Conservation (phyloP, 2,113 vertebrate species). For the Antigone vipio region DNA sequence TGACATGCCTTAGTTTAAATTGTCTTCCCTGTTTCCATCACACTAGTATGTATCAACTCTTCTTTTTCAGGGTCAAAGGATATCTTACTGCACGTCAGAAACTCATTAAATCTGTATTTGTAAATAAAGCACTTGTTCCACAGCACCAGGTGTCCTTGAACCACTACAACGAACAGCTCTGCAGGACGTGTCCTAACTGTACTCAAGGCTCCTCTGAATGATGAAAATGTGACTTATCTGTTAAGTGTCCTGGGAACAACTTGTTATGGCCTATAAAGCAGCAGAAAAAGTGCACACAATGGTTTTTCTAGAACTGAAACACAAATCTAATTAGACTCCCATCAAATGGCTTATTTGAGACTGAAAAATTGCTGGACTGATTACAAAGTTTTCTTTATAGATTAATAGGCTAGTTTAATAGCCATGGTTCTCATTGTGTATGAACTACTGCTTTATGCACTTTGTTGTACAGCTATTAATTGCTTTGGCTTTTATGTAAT, state of each 20-base stretch:
- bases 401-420: slow-evolving; percentile 28
- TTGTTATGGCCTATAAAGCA: slow-evolving; percentile 52
- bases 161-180: slow-evolving; percentile 56
- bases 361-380: slow-evolving; percentile 38
- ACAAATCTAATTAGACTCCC: slow-evolving; percentile 13
- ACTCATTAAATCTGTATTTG: slow-evolving; percentile 71
- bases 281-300: background rate
- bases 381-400: slow-evolving; percentile 30
- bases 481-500: background rate
- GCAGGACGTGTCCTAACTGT: slow-evolving; percentile 31
- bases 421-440: background rate
- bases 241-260: slow-evolving; percentile 59
- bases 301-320: slow-evolving; percentile 32
- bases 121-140: slow-evolving; percentile 70
- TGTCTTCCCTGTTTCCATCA: slow-evolving; percentile 40
- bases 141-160: slow-evolving; percentile 67
- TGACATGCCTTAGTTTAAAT: slow-evolving; percentile 51
- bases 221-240: slow-evolving; percentile 62
- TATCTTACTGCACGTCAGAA: slow-evolving; percentile 57
- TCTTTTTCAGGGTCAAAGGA: slow-evolving; percentile 71
- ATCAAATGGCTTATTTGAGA: slow-evolving; percentile 26
- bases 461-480: slow-evolving; percentile 10
- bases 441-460: background rate
- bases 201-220: slow-evolving; percentile 54
- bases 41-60: slow-evolving; percentile 30